A percentile compares a stretch with the other conserved stretches of the same genome.
phyloP scores from a whole-genome alignment of 2,888 invertebrate species.

The Amblyteles armatorius region DNA sequence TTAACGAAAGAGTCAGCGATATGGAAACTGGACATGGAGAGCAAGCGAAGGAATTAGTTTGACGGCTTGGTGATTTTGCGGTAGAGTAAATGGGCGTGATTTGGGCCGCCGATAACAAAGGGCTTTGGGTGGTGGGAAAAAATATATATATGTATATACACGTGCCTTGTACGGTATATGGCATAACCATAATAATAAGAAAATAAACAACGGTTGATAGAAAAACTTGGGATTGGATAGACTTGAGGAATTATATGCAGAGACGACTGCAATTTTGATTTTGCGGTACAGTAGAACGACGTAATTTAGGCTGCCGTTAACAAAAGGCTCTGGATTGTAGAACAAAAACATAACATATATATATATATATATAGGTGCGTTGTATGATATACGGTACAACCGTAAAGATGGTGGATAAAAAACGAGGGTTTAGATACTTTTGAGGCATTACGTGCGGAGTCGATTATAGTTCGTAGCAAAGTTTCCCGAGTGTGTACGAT shows the following conservation, averaged over 20 bases:
- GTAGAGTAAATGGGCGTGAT: constrained; percentile 25
- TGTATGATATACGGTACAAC: neutral
- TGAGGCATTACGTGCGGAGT: no score
- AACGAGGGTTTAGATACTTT: no score
- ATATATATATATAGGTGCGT: neutral
- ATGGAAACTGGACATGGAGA: neutral
- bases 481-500: no score
- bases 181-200: no score
- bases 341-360: no score
- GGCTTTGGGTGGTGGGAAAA: constrained; percentile 51
- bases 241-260: no score
- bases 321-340: constrained; percentile 44
- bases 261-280: neutral
- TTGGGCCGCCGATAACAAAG: constrained; percentile 49
- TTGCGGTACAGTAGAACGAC: constrained; percentile 15
- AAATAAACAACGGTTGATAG: no score
- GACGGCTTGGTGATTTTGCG: neutral
- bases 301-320: constrained; percentile 48
- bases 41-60: neutral
- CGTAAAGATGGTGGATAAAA: no score
- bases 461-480: no score
- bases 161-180: no score
- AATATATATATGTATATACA: no score
- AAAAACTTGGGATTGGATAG: no score
- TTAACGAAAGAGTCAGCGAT: neutral